Evolutionary conservation across 2,113 vertebrate genomes (phyloP).

Genomic region (Haemorhous mexicanus): DNA sequence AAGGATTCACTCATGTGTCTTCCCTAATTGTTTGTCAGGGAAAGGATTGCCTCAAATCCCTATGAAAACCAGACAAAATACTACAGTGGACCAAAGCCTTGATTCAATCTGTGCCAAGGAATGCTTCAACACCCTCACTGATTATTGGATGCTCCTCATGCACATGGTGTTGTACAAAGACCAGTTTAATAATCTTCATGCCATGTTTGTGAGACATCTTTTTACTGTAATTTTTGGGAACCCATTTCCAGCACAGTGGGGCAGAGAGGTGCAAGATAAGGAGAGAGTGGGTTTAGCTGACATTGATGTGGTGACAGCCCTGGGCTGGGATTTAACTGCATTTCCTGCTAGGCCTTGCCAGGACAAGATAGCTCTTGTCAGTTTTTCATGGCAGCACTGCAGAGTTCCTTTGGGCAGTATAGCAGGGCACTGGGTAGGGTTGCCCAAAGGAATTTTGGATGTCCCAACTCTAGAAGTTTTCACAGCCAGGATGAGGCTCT

Average conservation of each 20-base stretch:
- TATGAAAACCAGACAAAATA: neutral
- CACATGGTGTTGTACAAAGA: neutral
- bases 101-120: neutral
- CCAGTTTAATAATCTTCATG: neutral
- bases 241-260: neutral
- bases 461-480: neutral
- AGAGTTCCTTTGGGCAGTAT: rapidly evolving
- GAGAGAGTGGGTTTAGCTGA: neutral
- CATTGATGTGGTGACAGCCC: neutral
- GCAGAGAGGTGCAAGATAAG: neutral
- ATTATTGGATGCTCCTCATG: neutral
- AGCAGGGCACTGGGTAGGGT: neutral
- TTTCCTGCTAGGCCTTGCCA: neutral
- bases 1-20: neutral
- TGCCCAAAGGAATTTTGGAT: neutral
- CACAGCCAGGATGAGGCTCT: neutral
- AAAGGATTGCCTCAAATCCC: neutral
- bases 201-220: neutral
- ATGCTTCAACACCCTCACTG: neutral
- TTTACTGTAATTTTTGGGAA: neutral
- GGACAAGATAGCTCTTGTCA: neutral
- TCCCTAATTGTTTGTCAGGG: neutral
- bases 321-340: neutral
- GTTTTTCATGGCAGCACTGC: neutral
- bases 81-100: neutral